Percentiles rank a stretch among this genome's conserved stretches.
These are phyloP conservation scores for Eulemur albifrons DNA, from an alignment of 2,797 vertebrate species.

Conservation along the genomic window DNA sequence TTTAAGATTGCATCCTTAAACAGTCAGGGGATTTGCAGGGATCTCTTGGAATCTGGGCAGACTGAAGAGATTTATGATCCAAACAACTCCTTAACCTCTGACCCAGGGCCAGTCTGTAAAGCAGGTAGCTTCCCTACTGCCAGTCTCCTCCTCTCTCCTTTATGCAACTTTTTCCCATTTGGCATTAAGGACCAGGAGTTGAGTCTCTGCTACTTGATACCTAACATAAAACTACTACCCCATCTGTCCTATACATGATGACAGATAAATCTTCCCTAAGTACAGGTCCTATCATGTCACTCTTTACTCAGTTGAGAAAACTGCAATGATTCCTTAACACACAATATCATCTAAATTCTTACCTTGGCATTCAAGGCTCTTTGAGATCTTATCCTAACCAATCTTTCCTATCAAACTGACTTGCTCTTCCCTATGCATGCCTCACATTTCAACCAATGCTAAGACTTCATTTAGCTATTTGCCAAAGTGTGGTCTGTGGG, in stretches of 20 bases:
- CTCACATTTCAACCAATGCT: conserved; percentile 1
- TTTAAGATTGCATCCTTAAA: not conserved
- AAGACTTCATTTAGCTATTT: not conserved
- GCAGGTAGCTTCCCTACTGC: not conserved
- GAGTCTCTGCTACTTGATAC: not conserved
- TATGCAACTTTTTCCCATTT: not conserved
- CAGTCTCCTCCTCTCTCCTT: not conserved
- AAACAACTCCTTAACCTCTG: not conserved
- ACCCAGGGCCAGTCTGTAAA: not conserved
- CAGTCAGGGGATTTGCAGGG: not conserved
- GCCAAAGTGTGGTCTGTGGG: not conserved
- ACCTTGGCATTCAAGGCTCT: not conserved
- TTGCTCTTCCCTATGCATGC: not conserved
- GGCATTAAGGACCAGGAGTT: not conserved
- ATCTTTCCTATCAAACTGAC: not conserved
- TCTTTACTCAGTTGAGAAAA: not conserved
- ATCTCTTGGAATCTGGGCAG: not conserved
- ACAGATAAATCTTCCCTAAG: conserved; percentile 35
- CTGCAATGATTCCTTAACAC: not conserved
- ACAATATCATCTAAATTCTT: conserved; percentile 3
- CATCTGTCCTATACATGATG: not conserved
- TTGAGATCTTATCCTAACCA: not conserved
- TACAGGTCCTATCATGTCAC: not conserved
- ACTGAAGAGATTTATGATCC: not conserved
- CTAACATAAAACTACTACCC: not conserved